These are phyloP conservation scores for Diaphora mendica DNA, from an alignment of 2,888 invertebrate species.

Conservation along the genomic window DNA sequence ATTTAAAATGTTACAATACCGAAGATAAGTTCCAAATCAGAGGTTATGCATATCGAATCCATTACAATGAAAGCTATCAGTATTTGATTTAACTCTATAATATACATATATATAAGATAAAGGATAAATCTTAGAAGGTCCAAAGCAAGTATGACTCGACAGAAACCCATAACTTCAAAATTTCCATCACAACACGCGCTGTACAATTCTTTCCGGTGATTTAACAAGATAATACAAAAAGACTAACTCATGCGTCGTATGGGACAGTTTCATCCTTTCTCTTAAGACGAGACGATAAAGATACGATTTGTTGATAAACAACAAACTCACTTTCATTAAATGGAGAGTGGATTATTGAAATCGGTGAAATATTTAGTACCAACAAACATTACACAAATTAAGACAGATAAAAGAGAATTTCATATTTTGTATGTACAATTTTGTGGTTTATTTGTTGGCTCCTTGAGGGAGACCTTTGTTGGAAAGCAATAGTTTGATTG, in stretches of 20 bases:
- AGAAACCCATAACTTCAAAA: constrained; percentile 37
- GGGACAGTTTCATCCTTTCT: constrained; percentile 23
- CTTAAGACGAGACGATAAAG: constrained; percentile 38
- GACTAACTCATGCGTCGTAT: constrained; percentile 29
- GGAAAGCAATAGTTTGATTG: too few species aligned
- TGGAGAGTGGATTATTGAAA: background rate
- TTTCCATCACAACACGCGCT: constrained; percentile 28
- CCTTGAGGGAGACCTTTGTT: too few species aligned
- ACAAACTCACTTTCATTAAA: background rate
- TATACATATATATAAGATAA: background rate
- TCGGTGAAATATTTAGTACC: background rate
- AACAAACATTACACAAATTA: too few species aligned
- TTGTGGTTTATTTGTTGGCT: too few species aligned
- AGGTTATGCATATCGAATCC: background rate
- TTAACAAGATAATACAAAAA: constrained; percentile 45
- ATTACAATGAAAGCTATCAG: background rate
- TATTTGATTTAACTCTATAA: background rate
- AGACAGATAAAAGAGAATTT: too few species aligned
- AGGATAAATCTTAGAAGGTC: constrained; percentile 8
- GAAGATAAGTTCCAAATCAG: too few species aligned
- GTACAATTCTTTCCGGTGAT: constrained; percentile 43
- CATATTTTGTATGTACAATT: too few species aligned
- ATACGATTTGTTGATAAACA: constrained; percentile 26
- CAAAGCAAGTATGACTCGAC: constrained; percentile 35
- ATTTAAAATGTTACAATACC: too few species aligned